Evolutionary conservation across 2,113 vertebrate species (phyloP), one percentile per base, ranked within the genome.

Genomic region (Pterocles gutturalis): DNA sequence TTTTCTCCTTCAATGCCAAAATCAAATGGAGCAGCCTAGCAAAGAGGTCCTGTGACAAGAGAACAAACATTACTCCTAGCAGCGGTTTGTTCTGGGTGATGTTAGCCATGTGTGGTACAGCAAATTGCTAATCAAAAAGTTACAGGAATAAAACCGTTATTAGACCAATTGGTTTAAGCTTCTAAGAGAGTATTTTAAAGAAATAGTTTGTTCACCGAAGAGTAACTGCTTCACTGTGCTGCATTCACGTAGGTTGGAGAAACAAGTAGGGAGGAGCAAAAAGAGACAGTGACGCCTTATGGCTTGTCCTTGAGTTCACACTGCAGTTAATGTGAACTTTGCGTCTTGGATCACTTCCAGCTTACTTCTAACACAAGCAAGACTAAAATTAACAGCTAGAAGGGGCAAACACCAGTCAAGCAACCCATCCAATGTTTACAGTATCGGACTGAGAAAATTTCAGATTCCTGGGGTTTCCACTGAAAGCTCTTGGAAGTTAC

Each of bases 1-100:
- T 79, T 91, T 93, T 61, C 69, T 69, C 49, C 71, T 94, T 88
- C 78, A 88, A 89, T 91, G 73, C 48, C 80, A 81, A 79, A 81
- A 66, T 26, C 82, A 87, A 83, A 80, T 8, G 43, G 36, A 86
- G 53, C 53, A 85, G 78, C 57, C 65, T 69, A 91, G 19, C 57
- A 89, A 87, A 83, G 75, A 85, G 57, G 53, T 82, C 54, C 66
- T 79, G 58, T 81, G 70, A 91, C 38, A 83, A 69, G n/a, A 86
- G 85, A 89, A 79, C 61, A 95, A 90, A 93, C 60, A 60, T 72
- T 53, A 87, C 43, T 71, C 53, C 45, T 90, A 65, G 28, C 48
- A 79, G 61, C 19, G 18, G 71, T 41, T 93, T 96, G 85, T 51
- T 92, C 93, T 71, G 72, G 38, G 51, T 67, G 69, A 51, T 34